Conservation (phyloP, 1,140 invertebrate species). For the Eupristina koningsbergeri region DNA sequence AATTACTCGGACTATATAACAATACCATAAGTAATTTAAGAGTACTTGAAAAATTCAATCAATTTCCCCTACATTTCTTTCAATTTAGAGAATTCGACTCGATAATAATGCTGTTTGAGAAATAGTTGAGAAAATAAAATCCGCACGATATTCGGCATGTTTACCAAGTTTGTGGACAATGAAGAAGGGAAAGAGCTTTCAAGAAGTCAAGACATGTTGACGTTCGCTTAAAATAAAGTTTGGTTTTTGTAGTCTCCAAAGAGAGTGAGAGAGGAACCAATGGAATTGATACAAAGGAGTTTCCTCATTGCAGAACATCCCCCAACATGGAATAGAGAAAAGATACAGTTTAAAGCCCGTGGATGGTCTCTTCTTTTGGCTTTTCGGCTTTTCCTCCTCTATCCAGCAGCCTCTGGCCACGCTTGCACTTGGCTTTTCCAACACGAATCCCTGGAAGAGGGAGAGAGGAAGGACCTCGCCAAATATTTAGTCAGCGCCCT, state of each 20-base stretch:
- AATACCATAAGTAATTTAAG: no score
- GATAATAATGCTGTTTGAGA: slow-evolving; percentile 15
- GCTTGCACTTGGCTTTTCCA: not conserved
- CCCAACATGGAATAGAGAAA: slow-evolving; percentile 45
- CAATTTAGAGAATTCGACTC: not conserved
- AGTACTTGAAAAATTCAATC: slow-evolving; percentile 5
- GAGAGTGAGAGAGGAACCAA: slow-evolving; percentile 11
- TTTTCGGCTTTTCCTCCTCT: not conserved
- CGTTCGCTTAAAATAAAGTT: slow-evolving; percentile 47
- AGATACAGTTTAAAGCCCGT: slow-evolving; percentile 62
- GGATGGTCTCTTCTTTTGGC: slow-evolving; percentile 40
- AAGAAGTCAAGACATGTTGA: slow-evolving; percentile 42
- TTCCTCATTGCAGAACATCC: slow-evolving; percentile 4
- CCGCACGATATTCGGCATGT: slow-evolving; percentile 23
- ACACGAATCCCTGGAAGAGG: slow-evolving; percentile 51
- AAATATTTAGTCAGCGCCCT: slow-evolving; percentile 71
- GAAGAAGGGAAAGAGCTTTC: slow-evolving; percentile 8
- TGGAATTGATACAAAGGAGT: slow-evolving; percentile 58
- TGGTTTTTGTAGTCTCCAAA: not conserved
- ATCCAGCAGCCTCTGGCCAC: no score
- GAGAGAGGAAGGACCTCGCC: slow-evolving; percentile 59
- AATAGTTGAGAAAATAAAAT: not conserved
- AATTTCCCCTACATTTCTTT: not conserved
- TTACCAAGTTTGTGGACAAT: slow-evolving; percentile 37
- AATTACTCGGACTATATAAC: no score